Conservation (phyloP, 2,113 vertebrate species). For the Sclerurus mexicanus region DNA sequence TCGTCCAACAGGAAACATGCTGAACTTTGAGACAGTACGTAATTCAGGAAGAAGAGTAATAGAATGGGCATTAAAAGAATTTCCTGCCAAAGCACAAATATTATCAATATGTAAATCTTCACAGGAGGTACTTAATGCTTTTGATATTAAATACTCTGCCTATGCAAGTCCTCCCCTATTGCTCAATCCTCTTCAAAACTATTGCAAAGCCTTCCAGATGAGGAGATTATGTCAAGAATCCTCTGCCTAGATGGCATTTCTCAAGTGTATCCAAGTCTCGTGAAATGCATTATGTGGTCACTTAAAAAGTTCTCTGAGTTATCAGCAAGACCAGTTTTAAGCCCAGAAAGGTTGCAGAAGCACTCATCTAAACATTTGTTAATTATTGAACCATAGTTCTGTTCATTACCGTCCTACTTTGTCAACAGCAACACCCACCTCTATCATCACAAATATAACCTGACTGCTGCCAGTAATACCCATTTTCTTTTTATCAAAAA, state of each 20-base stretch:
- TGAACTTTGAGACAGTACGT: slow-evolving; percentile 17
- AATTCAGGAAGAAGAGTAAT: slow-evolving; percentile 62
- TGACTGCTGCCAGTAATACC: not conserved
- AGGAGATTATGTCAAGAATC: slow-evolving; percentile 8
- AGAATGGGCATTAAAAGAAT: slow-evolving; percentile 62
- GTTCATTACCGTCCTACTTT: not conserved
- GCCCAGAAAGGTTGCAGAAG: not conserved
- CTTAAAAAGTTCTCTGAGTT: not conserved
- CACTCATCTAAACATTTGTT: not conserved
- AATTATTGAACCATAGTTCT: not conserved
- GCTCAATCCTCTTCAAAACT: slow-evolving; percentile 22
- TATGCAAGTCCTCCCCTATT: slow-evolving; percentile 27
- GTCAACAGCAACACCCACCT: not conserved
- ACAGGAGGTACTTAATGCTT: slow-evolving; percentile 50
- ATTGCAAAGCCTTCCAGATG: not conserved
- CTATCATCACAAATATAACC: not conserved
- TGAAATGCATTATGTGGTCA: not conserved
- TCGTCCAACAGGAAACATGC: not conserved
- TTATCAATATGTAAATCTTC: slow-evolving; percentile 64
- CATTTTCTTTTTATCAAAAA: not conserved
- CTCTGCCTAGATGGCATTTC: not conserved
- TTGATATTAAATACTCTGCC: slow-evolving; percentile 49
- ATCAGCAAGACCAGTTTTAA: not conserved
- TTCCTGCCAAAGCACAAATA: slow-evolving; percentile 60
- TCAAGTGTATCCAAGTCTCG: not conserved